phyloP scores from a whole-genome alignment of 2,113 vertebrate genomes.

The Stictonetta naevosa region DNA sequence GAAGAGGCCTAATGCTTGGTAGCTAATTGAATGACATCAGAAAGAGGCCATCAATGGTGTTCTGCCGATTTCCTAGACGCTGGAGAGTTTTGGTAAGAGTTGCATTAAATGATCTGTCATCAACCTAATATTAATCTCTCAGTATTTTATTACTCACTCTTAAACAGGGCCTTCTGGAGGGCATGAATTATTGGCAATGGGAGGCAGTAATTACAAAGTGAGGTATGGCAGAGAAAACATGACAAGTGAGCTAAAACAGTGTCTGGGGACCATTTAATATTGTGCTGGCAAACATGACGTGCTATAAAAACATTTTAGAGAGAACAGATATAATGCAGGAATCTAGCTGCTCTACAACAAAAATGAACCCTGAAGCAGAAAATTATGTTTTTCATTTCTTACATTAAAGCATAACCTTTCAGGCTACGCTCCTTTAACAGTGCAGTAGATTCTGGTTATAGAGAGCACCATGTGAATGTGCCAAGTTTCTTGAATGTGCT shows the following conservation, averaged over 20 bases:
- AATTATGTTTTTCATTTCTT: not conserved
- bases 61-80: not conserved
- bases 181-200: slow-evolving; percentile 25
- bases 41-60: not conserved
- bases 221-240: slow-evolving; percentile 29
- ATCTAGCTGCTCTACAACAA: not conserved
- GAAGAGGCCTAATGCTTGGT: not conserved
- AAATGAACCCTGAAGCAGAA: not conserved
- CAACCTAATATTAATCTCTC: slow-evolving; percentile 36
- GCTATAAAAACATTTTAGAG: not conserved
- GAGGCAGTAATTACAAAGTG: slow-evolving; percentile 38
- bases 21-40: slow-evolving; percentile 33
- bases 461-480: not conserved
- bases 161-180: slow-evolving; percentile 44
- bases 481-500: not conserved
- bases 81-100: not conserved
- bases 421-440: not conserved
- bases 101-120: slow-evolving; percentile 35
- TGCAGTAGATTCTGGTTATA: not conserved
- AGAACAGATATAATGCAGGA: not conserved
- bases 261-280: slow-evolving; percentile 7
- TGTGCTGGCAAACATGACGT: not conserved
- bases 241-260: not conserved
- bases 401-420: not conserved
- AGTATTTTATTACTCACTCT: slow-evolving; percentile 43